These are phyloP conservation scores for Musca domestica DNA, from an alignment of 1,140 invertebrate genomes.

Conservation along the genomic window DNA sequence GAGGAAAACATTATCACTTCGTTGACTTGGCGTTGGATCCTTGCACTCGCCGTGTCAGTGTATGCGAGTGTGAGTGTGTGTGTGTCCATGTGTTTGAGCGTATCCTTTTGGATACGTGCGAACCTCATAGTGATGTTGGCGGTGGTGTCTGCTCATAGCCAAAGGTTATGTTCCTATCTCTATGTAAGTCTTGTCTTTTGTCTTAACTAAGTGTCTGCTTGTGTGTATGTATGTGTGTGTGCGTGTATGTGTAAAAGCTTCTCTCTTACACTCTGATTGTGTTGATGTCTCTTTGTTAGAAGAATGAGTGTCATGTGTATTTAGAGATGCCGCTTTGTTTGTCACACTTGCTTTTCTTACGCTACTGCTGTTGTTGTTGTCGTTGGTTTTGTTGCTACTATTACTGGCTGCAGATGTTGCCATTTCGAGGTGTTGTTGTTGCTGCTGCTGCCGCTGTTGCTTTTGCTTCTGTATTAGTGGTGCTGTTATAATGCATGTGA, in stretches of 20 bases:
- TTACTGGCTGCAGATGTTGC: background rate
- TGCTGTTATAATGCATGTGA: constrained; percentile 16
- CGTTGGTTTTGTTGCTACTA: background rate
- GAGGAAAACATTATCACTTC: no score
- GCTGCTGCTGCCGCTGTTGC: background rate
- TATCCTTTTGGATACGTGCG: background rate
- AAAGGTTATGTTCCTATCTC: background rate
- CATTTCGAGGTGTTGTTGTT: background rate
- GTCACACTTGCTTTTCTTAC: background rate
- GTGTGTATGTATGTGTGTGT: background rate
- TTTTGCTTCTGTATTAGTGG: background rate
- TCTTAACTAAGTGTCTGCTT: background rate
- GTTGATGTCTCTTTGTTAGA: background rate
- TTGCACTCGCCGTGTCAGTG: no score
- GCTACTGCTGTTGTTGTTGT: no score
- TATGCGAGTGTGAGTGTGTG: background rate
- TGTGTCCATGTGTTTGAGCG: background rate
- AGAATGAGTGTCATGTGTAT: background rate
- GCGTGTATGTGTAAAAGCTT: background rate
- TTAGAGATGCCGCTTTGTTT: background rate
- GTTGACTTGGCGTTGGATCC: no score
- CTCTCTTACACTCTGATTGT: background rate
- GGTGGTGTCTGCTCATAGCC: background rate
- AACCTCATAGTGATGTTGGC: background rate
- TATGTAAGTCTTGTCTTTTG: background rate